Percentiles rank a stretch among this genome's conserved stretches.
These are phyloP conservation scores for Aulostomus chinensis DNA, from an alignment of 2,797 vertebrate genomes.

Conservation along the genomic window DNA sequence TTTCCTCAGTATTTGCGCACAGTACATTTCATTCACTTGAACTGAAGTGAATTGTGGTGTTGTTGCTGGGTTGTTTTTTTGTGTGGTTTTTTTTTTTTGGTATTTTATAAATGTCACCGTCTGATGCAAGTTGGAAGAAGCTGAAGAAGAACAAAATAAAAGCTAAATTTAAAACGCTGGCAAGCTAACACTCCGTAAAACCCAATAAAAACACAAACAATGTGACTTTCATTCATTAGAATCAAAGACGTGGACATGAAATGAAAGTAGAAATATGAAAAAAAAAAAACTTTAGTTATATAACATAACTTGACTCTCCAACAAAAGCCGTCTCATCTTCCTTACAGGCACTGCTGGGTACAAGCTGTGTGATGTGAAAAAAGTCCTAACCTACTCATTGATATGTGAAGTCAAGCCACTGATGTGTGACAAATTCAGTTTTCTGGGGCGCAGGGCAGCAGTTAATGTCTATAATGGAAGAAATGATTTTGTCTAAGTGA, in stretches of 20 bases:
- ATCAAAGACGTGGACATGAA: background rate
- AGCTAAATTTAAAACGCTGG: too few species aligned
- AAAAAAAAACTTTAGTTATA: background rate
- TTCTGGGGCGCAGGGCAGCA: slow-evolving; percentile 32
- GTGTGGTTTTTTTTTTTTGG: too few species aligned
- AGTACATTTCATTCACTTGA: too few species aligned
- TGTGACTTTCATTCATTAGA: background rate
- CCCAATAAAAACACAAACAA: too few species aligned
- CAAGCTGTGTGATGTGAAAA: slow-evolving; percentile 26
- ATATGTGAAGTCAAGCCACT: slow-evolving; percentile 25
- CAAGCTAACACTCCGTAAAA: too few species aligned
- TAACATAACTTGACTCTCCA: slow-evolving; percentile 13
- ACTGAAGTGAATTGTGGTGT: too few species aligned
- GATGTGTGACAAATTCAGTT: slow-evolving; percentile 37
- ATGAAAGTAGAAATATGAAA: background rate
- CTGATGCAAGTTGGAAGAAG: too few species aligned
- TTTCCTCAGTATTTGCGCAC: slow-evolving; percentile 14
- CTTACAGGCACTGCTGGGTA: slow-evolving; percentile 8
- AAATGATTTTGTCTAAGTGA: slow-evolving; percentile 29
- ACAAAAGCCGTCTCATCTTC: slow-evolving; percentile 25
- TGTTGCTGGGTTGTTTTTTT: too few species aligned
- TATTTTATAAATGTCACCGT: too few species aligned
- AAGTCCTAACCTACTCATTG: slow-evolving; percentile 25
- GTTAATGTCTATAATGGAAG: slow-evolving; percentile 28
- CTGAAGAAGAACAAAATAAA: too few species aligned